Conservation (phyloP, 2,888 invertebrate genomes). For the Perithous albicinctus region DNA sequence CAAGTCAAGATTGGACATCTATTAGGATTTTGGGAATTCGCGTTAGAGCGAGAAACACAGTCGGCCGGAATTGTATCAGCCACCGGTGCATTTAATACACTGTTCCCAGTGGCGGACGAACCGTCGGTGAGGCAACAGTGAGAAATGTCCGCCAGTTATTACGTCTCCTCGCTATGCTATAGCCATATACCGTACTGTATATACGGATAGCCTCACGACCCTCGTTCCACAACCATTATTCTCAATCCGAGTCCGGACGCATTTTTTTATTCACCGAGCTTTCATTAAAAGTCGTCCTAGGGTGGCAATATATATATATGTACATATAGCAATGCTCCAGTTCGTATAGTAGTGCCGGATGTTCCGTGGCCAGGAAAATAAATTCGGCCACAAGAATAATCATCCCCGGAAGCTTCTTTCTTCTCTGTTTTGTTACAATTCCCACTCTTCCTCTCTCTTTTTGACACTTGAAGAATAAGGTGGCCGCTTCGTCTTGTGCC, state of each 20-base stretch:
- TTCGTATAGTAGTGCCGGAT: background rate
- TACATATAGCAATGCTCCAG: conserved; percentile 2
- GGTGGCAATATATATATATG: conserved; percentile 1
- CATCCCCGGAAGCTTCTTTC: conserved; percentile 30
- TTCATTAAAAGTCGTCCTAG: conserved; percentile 58
- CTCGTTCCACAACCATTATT: conserved; percentile 49
- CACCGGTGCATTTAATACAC: conserved; percentile 58
- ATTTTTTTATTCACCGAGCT: conserved; percentile 52
- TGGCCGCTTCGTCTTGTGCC: conserved; percentile 3
- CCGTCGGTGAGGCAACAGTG: conserved; percentile 47
- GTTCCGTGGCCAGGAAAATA: conserved; percentile 21
- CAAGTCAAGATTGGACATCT: conserved; percentile 44
- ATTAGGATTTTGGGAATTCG: conserved; percentile 56
- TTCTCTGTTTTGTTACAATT: background rate
- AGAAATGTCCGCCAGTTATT: conserved; percentile 66
- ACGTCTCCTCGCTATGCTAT: conserved; percentile 32
- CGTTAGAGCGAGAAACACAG: background rate
- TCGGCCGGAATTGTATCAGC: conserved; percentile 2
- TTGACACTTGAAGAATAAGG: conserved; percentile 13
- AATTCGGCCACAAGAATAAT: conserved; percentile 31
- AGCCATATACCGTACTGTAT: conserved; percentile 19
- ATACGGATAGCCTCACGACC: conserved; percentile 32
- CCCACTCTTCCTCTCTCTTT: background rate
- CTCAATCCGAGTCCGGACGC: conserved; percentile 29
- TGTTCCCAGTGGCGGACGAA: conserved; percentile 25